Evolutionary conservation across 2,113 vertebrate species (phyloP).

Genomic region (Gymnarchus niloticus): DNA sequence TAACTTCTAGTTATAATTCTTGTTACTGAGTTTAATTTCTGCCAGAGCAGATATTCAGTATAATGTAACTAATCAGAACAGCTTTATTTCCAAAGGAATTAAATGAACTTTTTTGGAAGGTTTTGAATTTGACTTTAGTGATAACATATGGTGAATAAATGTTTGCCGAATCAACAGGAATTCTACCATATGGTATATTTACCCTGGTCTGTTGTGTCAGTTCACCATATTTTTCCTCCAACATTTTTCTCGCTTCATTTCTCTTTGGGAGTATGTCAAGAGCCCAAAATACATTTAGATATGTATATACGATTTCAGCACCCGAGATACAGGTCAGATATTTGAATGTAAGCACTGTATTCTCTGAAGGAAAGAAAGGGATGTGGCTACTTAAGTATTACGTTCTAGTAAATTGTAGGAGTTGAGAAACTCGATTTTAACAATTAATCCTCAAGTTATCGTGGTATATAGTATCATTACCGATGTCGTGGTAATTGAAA

Average conservation of each 20-base stretch:
- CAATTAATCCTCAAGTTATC: too few relatives aligned
- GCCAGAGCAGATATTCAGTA: not conserved
- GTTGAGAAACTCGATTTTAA: too few relatives aligned
- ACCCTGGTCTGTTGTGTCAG: not conserved
- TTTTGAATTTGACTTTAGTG: not conserved
- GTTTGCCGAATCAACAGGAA: not conserved
- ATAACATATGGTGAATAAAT: not conserved
- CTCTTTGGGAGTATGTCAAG: not conserved
- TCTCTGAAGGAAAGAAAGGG: not conserved
- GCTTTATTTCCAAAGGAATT: not conserved
- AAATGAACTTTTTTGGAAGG: not conserved
- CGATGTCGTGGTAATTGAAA: too few relatives aligned
- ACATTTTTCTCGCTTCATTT: not conserved
- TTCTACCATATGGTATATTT: not conserved
- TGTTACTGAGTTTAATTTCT: not conserved
- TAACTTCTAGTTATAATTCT: not conserved
- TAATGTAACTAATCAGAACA: not conserved
- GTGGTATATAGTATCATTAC: too few relatives aligned
- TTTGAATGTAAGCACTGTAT: not conserved
- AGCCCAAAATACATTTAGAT: not conserved
- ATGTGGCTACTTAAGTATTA: not conserved
- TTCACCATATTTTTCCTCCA: not conserved
- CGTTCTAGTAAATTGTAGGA: not conserved
- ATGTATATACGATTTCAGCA: too few relatives aligned
- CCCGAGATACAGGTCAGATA: not conserved